These are phyloP conservation scores for Sceloporus undulatus DNA, from an alignment of 2,113 vertebrate genomes.

Conservation along the genomic window DNA sequence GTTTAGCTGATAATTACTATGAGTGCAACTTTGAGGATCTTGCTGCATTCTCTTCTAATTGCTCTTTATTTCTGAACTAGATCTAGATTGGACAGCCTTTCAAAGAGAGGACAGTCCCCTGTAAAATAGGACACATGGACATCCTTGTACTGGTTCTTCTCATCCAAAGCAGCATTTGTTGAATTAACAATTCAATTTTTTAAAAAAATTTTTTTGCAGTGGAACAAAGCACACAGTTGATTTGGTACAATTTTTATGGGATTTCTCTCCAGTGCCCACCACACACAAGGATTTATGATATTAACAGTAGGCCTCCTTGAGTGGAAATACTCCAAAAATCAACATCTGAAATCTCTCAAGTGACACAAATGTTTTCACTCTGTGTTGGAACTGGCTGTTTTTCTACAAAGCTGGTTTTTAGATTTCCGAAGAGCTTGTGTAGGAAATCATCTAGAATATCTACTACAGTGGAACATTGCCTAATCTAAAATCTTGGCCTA, in stretches of 20 bases:
- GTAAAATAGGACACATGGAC: background rate
- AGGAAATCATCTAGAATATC: conserved; percentile 23
- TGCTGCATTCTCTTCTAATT: background rate
- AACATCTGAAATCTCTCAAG: background rate
- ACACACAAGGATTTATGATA: background rate
- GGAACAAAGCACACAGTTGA: background rate
- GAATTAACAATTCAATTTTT: background rate
- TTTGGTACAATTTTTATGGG: background rate
- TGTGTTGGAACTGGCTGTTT: conserved; percentile 10
- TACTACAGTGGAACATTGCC: conserved; percentile 16
- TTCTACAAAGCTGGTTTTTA: conserved; percentile 1
- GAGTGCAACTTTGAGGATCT: background rate
- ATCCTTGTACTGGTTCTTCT: background rate
- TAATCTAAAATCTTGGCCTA: background rate
- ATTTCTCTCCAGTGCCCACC: background rate
- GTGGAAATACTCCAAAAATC: conserved; percentile 3
- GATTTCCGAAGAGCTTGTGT: background rate
- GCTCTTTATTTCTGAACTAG: background rate
- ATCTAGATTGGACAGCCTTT: background rate
- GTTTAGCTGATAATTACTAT: background rate
- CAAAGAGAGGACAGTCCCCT: background rate
- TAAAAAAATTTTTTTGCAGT: background rate
- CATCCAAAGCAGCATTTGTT: background rate
- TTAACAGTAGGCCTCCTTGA: background rate
- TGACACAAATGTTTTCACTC: conserved; percentile 17